These are phyloP conservation scores for Yponomeuta malinellus DNA, from an alignment of 2,888 invertebrate species.

Conservation along the genomic window DNA sequence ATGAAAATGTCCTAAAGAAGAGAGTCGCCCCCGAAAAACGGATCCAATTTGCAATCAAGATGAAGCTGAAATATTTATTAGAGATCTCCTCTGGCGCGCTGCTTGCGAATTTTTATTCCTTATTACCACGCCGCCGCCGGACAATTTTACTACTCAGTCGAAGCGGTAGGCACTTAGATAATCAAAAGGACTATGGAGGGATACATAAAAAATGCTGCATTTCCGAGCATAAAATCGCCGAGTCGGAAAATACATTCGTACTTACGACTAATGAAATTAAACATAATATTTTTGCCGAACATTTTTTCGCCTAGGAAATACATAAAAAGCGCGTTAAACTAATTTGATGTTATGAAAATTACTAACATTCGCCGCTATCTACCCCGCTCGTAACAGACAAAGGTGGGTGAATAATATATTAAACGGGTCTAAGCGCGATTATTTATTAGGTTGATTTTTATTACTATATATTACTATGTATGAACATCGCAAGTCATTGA, in stretches of 20 bases:
- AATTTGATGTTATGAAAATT: neutral
- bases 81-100: constrained; percentile 1
- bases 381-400: neutral
- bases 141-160: constrained; percentile 7
- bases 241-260: neutral
- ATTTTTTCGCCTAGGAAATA: neutral
- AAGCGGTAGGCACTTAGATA: constrained; percentile 9
- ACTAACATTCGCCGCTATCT: too few relatives aligned
- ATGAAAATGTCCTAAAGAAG: constrained; percentile 8
- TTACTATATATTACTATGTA: too few relatives aligned
- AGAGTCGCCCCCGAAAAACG: constrained; percentile 13
- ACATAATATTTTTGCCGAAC: neutral
- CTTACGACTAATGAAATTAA: neutral
- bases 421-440: too few relatives aligned
- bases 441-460: too few relatives aligned
- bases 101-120: constrained; percentile 13
- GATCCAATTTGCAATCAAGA: constrained; percentile 17
- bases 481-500: too few relatives aligned
- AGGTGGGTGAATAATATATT: neutral
- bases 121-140: constrained; percentile 2
- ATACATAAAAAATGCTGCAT: neutral
- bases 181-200: neutral
- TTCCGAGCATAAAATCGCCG: neutral
- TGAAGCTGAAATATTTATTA: constrained; percentile 15
- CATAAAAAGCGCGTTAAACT: neutral